These are phyloP conservation scores for Sminthopsis crassicaudata DNA, from an alignment of 2,113 vertebrate genomes.

Conservation along the genomic window DNA sequence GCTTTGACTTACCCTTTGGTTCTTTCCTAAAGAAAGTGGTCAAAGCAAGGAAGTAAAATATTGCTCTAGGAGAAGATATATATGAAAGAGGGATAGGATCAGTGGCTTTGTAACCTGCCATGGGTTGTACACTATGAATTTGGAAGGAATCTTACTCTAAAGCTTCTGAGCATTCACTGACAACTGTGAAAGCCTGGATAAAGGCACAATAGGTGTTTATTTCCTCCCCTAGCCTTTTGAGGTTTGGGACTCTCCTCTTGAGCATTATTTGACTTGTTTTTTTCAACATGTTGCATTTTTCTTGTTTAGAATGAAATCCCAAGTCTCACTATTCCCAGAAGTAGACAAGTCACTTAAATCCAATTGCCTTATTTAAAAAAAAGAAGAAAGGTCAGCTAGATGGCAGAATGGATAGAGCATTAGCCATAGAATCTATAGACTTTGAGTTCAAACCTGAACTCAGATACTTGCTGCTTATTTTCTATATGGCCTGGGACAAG, in stretches of 20 bases:
- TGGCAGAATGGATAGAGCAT: no score
- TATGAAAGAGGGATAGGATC: neutral
- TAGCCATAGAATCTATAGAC: no score
- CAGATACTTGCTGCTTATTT: no score
- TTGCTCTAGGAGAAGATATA: neutral
- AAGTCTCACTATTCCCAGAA: neutral
- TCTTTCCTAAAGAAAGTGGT: slow-evolving; percentile 3
- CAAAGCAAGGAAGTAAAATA: neutral
- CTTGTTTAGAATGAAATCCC: neutral
- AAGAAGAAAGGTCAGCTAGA: no score
- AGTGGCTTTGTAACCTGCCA: neutral
- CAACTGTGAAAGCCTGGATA: neutral
- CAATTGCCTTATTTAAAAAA: no score
- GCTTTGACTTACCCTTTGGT: slow-evolving; percentile 15
- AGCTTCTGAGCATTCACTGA: slow-evolving; percentile 2
- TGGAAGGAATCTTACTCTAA: neutral
- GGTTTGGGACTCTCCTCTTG: neutral
- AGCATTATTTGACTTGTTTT: slow-evolving; percentile 2
- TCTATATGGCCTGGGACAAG: no score
- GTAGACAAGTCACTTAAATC: neutral
- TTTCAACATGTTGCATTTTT: slow-evolving; percentile 6
- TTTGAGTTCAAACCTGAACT: no score
- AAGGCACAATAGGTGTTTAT: neutral
- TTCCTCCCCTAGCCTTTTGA: slow-evolving; percentile 11
- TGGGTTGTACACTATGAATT: neutral